Evolutionary conservation across 2,113 vertebrate genomes (phyloP).

Genomic region (Myotis brandtii): DNA sequence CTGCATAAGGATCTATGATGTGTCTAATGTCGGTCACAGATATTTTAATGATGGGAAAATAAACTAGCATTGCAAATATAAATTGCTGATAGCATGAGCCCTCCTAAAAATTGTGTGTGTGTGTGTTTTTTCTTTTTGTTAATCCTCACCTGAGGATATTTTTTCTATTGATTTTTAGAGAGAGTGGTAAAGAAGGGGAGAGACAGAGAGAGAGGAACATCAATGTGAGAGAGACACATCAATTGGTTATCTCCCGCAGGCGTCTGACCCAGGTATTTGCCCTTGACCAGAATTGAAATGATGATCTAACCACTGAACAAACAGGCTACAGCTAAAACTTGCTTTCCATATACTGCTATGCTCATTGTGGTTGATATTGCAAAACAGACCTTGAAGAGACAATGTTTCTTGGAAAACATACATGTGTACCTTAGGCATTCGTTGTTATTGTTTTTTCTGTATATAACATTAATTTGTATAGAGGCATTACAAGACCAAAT

Average conservation of each 20-base stretch:
- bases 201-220: too few relatives aligned
- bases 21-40: not conserved
- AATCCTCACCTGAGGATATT: too few relatives aligned
- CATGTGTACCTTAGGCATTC: fast-evolving
- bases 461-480: not conserved
- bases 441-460: not conserved
- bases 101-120: not conserved
- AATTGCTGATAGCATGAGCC: not conserved
- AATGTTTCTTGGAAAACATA: not conserved
- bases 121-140: too few relatives aligned
- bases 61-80: not conserved
- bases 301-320: too few relatives aligned
- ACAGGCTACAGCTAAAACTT: not conserved
- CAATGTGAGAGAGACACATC: too few relatives aligned
- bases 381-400: not conserved
- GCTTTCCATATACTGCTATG: not conserved
- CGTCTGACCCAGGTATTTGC: too few relatives aligned
- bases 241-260: too few relatives aligned
- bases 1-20: not conserved
- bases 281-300: too few relatives aligned
- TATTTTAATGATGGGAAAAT: not conserved
- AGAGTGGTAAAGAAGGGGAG: too few relatives aligned
- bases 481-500: not conserved
- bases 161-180: too few relatives aligned
- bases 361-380: not conserved